Evolutionary conservation across 2,797 vertebrate genomes (phyloP).

Genomic region (Protosalanx chinensis): DNA sequence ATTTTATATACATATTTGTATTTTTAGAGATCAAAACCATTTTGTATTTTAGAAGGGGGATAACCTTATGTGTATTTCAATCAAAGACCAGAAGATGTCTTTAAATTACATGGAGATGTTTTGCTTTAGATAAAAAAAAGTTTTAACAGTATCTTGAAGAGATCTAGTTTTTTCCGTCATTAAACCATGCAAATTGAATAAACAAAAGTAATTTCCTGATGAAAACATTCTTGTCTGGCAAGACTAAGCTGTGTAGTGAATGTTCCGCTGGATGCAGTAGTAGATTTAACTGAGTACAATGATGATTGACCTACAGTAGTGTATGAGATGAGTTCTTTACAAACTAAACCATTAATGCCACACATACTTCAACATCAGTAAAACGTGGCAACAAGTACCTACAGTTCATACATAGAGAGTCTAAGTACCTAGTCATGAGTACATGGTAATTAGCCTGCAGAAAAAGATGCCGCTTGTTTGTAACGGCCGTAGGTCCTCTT

Average conservation of each 20-base stretch:
- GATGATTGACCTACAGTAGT: too few relatives aligned
- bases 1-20: slow-evolving; percentile 34
- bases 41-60: slow-evolving; percentile 47
- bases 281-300: too few relatives aligned
- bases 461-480: background rate
- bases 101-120: slow-evolving; percentile 44
- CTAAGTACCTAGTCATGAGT: background rate
- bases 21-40: slow-evolving; percentile 28
- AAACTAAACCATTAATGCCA: too few relatives aligned
- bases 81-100: slow-evolving; percentile 35
- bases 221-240: background rate
- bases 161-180: slow-evolving; percentile 48
- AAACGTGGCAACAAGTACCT: background rate
- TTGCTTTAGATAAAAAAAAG: slow-evolving; percentile 17
- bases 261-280: background rate
- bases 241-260: background rate
- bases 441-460: background rate
- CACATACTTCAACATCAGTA: background rate
- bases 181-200: slow-evolving; percentile 60
- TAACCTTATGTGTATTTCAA: slow-evolving; percentile 38
- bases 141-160: slow-evolving; percentile 20
- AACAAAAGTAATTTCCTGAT: slow-evolving; percentile 20
- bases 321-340: too few relatives aligned
- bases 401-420: too few relatives aligned
- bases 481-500: background rate